These are phyloP conservation scores for Semaprochilodus insignis DNA, from an alignment of 2,797 vertebrate species.

Conservation along the genomic window DNA sequence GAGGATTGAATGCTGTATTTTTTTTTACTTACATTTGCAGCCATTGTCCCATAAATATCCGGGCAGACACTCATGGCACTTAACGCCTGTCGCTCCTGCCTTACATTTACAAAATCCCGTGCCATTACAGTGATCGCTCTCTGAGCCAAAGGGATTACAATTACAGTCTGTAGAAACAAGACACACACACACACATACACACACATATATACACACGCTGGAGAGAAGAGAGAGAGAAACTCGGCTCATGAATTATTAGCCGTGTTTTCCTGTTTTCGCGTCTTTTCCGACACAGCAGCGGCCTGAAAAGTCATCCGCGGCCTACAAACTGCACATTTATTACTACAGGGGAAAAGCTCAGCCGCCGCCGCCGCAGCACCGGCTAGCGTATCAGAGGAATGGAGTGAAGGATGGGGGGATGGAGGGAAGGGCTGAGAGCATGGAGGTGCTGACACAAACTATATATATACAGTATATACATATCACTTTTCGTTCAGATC, in stretches of 20 bases:
- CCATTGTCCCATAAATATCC: constrained; percentile 98
- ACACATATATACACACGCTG: not conserved
- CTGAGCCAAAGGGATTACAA: constrained; percentile 97
- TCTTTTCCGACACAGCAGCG: constrained; percentile 25
- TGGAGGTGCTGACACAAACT: constrained; percentile 15
- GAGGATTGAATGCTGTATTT: constrained; percentile 38
- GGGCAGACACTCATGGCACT: constrained; percentile 96
- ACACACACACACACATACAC: constrained; percentile 20
- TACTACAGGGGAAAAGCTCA: not conserved
- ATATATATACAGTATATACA: not conserved
- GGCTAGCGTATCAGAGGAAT: constrained; percentile 73
- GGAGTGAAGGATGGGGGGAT: constrained; percentile 60
- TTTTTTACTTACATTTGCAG: constrained; percentile 97
- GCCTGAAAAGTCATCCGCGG: constrained; percentile 23
- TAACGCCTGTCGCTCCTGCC: constrained; percentile 93
- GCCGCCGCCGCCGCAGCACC: constrained; percentile 18
- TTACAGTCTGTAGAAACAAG: constrained; percentile 92
- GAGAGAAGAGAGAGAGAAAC: not conserved
- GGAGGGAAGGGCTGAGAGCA: not conserved
- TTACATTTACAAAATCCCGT: constrained; percentile 99
- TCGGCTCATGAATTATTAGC: constrained; percentile 40
- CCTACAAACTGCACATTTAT: constrained; percentile 38
- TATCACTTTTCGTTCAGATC: not conserved
- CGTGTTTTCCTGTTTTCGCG: constrained; percentile 1
- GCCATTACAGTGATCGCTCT: constrained; percentile 97